Percentiles rank a stretch among this genome's conserved stretches.
phyloP scores from a whole-genome alignment of 2,113 vertebrate genomes.

The Gyps fulvus region DNA sequence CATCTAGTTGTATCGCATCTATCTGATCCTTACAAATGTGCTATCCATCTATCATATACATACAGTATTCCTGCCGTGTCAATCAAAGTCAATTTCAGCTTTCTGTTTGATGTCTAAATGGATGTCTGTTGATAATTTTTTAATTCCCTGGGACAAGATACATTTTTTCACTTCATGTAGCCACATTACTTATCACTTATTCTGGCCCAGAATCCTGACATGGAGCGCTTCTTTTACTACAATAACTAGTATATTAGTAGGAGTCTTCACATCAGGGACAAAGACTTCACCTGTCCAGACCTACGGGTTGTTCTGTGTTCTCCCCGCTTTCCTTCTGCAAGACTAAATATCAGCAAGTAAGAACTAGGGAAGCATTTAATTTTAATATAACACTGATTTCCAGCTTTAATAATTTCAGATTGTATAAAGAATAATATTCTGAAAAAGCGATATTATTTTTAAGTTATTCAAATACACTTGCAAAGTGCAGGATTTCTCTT shows the following conservation, averaged over 20 bases:
- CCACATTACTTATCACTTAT: not conserved
- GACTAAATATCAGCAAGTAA: not conserved
- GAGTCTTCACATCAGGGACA: not conserved
- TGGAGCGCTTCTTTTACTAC: not conserved
- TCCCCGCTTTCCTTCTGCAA: not conserved
- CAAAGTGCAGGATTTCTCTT: fast-evolving
- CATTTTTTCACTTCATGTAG: not conserved
- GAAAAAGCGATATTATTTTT: fast-evolving
- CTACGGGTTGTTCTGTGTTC: not conserved
- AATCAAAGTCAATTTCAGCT: not conserved
- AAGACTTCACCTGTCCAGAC: not conserved
- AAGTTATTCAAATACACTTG: not conserved
- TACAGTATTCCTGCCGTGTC: not conserved
- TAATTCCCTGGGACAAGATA: not conserved
- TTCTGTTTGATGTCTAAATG: not conserved
- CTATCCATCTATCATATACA: not conserved
- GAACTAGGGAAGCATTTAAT: not conserved
- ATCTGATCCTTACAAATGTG: not conserved
- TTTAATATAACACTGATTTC: not conserved
- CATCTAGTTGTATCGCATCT: not conserved
- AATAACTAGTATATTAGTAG: not conserved
- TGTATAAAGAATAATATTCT: not conserved
- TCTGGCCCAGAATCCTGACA: not conserved
- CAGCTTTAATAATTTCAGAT: not conserved
- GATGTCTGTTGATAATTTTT: slow-evolving; percentile 7